Conservation (phyloP, 2,888 invertebrate species). For the Dermolepida albohirtum region DNA sequence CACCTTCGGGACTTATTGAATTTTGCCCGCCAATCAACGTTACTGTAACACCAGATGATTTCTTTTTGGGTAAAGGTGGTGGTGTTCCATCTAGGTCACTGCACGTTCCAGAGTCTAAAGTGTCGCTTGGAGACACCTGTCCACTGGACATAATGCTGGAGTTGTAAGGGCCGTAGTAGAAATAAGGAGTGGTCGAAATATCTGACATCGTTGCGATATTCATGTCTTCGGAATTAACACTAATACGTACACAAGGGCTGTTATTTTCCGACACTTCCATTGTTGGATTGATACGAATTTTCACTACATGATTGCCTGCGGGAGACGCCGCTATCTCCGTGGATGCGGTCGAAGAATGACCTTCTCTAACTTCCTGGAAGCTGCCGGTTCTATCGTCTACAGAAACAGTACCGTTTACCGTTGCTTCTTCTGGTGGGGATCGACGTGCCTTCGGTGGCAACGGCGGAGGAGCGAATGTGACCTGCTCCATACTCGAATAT, state of each 20-base stretch:
- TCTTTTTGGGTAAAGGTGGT: constrained; percentile 76
- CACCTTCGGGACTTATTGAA: constrained; percentile 68
- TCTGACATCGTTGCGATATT: constrained; percentile 65
- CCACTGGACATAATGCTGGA: constrained; percentile 79
- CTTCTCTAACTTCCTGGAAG: constrained; percentile 57
- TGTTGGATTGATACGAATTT: constrained; percentile 77
- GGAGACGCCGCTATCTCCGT: constrained; percentile 39
- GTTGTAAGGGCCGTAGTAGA: constrained; percentile 73
- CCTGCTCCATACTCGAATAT: constrained; percentile 68
- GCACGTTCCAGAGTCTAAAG: constrained; percentile 86
- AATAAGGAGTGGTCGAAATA: constrained; percentile 58
- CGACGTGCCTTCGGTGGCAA: constrained; percentile 70
- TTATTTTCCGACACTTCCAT: constrained; percentile 52
- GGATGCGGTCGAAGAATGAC: constrained; percentile 59
- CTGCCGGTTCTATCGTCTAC: constrained; percentile 58
- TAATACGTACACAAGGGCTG: constrained; percentile 71
- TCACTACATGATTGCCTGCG: constrained; percentile 71
- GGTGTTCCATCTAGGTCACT: constrained; percentile 84
- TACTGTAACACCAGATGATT: constrained; percentile 66
- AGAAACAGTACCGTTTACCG: constrained; percentile 64
- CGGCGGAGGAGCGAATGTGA: constrained; percentile 68
- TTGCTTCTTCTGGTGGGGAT: constrained; percentile 54
- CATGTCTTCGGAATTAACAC: constrained; percentile 68
- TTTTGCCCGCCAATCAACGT: constrained; percentile 67
- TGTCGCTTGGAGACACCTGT: constrained; percentile 86